A percentile compares a stretch with the other conserved stretches of the same genome.
These are phyloP conservation scores for Neodiprion lecontei DNA, from an alignment of 1,140 invertebrate genomes.

Conservation along the genomic window DNA sequence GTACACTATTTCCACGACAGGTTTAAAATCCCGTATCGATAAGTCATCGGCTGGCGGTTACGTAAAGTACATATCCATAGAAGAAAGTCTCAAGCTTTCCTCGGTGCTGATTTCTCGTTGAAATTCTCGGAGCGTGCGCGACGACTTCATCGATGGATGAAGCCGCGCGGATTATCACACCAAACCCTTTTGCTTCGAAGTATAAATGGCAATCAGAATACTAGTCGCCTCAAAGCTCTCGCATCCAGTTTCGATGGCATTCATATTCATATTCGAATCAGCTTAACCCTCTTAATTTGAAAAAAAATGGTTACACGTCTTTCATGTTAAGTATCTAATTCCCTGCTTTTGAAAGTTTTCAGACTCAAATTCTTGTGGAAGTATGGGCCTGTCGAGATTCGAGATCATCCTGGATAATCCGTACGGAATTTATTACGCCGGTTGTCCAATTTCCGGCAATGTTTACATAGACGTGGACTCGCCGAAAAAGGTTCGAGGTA, in stretches of 20 bases:
- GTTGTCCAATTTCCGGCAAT: neutral
- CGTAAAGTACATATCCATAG: neutral
- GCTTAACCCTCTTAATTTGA: constrained; percentile 13
- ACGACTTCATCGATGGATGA: neutral
- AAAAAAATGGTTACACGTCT: constrained; percentile 17
- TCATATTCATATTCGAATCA: constrained; percentile 12
- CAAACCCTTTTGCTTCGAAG: neutral
- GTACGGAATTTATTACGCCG: constrained; percentile 6
- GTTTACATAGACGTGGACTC: constrained; percentile 9
- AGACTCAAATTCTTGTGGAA: neutral
- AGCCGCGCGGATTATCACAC: neutral
- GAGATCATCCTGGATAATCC: constrained; percentile 8
- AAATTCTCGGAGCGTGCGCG: neutral
- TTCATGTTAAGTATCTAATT: constrained; percentile 22
- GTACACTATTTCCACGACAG: neutral
- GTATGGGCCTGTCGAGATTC: neutral
- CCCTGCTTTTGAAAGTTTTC: constrained; percentile 23
- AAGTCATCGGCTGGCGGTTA: neutral
- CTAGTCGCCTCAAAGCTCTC: neutral
- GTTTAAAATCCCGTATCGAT: neutral
- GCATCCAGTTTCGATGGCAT: neutral
- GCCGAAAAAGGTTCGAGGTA: constrained; percentile 11
- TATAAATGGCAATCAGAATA: neutral
- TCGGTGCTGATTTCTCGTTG: constrained; percentile 2
- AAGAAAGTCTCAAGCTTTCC: neutral